Percentiles rank a stretch among this genome's conserved stretches.
Evolutionary conservation across 1,140 invertebrate genomes (phyloP).

Genomic region (Archegozetes longisetosus): DNA sequence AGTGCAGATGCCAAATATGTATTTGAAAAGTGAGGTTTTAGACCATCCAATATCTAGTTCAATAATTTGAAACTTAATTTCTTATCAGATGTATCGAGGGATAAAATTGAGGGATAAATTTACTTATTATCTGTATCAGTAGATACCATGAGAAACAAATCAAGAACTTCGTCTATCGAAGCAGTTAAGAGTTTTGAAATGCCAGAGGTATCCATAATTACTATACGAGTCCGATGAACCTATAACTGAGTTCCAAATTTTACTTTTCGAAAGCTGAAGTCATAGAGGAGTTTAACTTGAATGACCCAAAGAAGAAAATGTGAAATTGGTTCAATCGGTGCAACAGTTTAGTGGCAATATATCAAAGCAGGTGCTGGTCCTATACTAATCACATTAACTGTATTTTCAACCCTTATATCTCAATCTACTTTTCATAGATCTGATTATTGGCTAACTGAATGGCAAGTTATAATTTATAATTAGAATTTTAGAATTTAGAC

Average conservation of each 20-base stretch:
- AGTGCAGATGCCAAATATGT: constrained; percentile 32
- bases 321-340: constrained; percentile 5
- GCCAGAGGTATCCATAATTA: neutral
- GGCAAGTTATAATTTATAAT: too few species aligned
- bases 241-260: neutral
- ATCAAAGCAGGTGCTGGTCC: constrained; percentile 2
- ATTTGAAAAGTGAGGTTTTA: constrained; percentile 22
- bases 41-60: neutral
- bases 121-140: neutral
- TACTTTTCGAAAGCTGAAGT: neutral
- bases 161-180: neutral
- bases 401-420: constrained; percentile 10
- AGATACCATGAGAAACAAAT: neutral
- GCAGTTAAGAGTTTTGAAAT: neutral
- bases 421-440: constrained; percentile 12
- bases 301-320: constrained; percentile 11
- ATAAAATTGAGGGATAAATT: neutral
- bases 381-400: neutral
- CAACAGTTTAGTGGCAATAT: constrained; percentile 10
- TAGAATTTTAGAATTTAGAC: too few species aligned
- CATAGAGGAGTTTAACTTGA: neutral
- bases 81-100: constrained; percentile 11
- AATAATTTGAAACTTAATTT: neutral
- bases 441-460: constrained; percentile 7
- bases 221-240: neutral